Evolutionary conservation across 2,888 invertebrate species (phyloP).

Genomic region (Drosophila kanekoi): DNA sequence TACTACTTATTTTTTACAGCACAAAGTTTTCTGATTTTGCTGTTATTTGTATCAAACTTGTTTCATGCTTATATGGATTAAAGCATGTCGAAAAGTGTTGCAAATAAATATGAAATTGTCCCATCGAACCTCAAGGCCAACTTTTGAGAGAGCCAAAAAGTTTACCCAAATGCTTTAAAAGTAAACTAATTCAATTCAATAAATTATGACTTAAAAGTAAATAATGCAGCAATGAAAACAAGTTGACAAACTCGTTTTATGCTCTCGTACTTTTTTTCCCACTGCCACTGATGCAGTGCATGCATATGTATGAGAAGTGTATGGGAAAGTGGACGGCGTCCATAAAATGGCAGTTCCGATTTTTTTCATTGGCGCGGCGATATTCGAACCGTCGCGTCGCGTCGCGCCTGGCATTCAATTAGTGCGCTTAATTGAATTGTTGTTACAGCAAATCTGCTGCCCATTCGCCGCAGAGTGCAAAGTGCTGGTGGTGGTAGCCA

Average conservation of each 20-base stretch:
- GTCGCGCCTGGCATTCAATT: conserved; percentile 74
- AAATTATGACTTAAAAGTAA: background rate
- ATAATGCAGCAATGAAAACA: background rate
- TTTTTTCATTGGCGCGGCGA: conserved; percentile 27
- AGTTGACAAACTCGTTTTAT: conserved; percentile 6
- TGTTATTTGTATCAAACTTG: no score
- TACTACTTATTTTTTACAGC: no score
- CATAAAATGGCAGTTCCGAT: conserved; percentile 14
- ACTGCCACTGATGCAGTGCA: background rate
- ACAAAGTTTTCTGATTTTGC: no score
- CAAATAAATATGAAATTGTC: background rate
- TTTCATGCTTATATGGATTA: no score
- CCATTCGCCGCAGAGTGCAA: conserved; percentile 40
- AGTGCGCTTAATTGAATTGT: conserved; percentile 82
- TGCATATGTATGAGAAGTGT: conserved; percentile 8
- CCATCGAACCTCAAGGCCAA: background rate
- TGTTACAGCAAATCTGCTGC: conserved; percentile 76
- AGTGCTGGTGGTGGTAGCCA: background rate
- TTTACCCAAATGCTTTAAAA: conserved; percentile 2
- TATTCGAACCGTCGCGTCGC: conserved; percentile 43
- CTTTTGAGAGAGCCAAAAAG: background rate
- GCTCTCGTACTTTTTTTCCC: background rate
- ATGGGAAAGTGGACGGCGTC: conserved; percentile 8
- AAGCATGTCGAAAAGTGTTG: background rate
- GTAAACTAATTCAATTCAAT: background rate